Percentiles rank a stretch among this genome's conserved stretches.
These are phyloP conservation scores for Gastrophysa polygoni DNA, from an alignment of 2,888 invertebrate species.

Conservation along the genomic window DNA sequence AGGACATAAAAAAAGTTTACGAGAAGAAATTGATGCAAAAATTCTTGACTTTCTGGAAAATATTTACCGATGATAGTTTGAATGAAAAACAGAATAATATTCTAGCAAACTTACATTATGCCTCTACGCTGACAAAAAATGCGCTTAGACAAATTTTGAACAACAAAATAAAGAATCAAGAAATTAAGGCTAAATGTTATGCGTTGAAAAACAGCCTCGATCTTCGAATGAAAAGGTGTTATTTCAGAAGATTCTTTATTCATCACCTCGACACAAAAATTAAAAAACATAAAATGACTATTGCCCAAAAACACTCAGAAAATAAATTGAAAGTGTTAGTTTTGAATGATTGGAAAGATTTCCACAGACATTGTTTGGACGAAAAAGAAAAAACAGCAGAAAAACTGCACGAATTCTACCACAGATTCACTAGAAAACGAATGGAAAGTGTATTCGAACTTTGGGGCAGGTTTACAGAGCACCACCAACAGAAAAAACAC, in stretches of 20 bases:
- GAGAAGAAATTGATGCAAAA: constrained; percentile 30
- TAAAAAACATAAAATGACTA: constrained; percentile 10
- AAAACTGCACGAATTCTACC: neutral
- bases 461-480: constrained; percentile 30
- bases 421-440: constrained; percentile 5
- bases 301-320: constrained; percentile 22
- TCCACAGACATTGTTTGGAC: constrained; percentile 18
- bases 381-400: constrained; percentile 20
- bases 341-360: constrained; percentile 20
- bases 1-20: constrained; percentile 23
- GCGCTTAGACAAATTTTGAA: constrained; percentile 30
- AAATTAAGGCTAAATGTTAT: neutral
- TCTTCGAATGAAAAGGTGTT: constrained; percentile 16
- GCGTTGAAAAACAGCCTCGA: neutral
- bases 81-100: constrained; percentile 28
- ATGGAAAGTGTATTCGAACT: constrained; percentile 16
- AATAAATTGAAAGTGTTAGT: constrained; percentile 23
- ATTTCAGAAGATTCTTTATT: constrained; percentile 20
- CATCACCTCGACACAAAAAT: constrained; percentile 11
- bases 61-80: constrained; percentile 17
- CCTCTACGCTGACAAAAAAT: constrained; percentile 29
- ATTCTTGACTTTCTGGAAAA: constrained; percentile 27
- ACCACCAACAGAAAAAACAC: constrained; percentile 20
- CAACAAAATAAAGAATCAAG: constrained; percentile 19
- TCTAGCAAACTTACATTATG: constrained; percentile 31